Evolutionary conservation across 1,140 invertebrate species (phyloP).

Genomic region (Adelges cooleyi): DNA sequence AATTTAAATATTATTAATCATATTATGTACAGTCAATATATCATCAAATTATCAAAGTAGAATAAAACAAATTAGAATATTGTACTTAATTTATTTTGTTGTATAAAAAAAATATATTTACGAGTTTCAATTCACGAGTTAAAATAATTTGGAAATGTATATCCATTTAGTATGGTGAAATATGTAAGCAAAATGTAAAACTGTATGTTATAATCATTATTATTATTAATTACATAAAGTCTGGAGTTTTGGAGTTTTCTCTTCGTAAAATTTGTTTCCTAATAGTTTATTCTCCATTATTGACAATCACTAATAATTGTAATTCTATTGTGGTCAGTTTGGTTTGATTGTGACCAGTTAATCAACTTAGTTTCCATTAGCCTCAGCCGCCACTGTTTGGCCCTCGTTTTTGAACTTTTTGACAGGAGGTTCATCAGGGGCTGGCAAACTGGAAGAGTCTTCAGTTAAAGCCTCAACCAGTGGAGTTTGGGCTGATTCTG

Average conservation of each 20-base stretch:
- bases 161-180: conserved; percentile 9
- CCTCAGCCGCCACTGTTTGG: conserved; percentile 17
- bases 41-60: conserved; percentile 16
- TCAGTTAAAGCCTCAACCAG: conserved; percentile 28
- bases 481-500: conserved; percentile 31
- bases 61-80: conserved; percentile 28
- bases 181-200: conserved; percentile 12
- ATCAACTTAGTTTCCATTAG: conserved; percentile 19
- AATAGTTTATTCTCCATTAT: conserved; percentile 1
- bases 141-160: conserved; percentile 16
- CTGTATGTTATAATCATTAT: conserved; percentile 1
- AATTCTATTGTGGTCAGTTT: conserved; percentile 14
- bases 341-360: background rate
- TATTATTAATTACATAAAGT: conserved; percentile 10
- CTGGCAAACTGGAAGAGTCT: conserved; percentile 27
- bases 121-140: conserved; percentile 12
- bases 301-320: background rate
- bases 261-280: background rate
- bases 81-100: conserved; percentile 27
- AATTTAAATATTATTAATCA: conserved; percentile 14
- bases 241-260: background rate
- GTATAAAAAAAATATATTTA: conserved; percentile 29
- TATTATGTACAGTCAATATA: conserved; percentile 25
- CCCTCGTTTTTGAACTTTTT: conserved; percentile 27
- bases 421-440: conserved; percentile 23